Base-by-base conservation (phyloP, 2,888 invertebrate species). In the Epirrita christyi region DNA sequence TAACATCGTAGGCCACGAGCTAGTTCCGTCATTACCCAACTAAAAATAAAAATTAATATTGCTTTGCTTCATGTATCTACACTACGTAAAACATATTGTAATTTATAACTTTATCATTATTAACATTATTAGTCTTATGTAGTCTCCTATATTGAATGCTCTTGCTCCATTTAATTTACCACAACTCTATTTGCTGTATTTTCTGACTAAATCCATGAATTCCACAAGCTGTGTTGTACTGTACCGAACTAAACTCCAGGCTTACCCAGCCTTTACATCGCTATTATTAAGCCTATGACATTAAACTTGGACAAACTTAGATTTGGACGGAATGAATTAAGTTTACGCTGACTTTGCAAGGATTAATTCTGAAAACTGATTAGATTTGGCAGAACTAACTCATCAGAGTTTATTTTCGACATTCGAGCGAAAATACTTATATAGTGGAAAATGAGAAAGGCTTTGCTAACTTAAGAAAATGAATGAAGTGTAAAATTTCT, bases 241-340 rank as follows among this genome's bases (percentile, higher is more conserved):
- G 60, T 66, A 67, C 59, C 64, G 59, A 64, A 61, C 57, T 66
- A 61, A 53, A 68, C 60, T 64, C 59, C 41, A 65, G 59, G 63
- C 55, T 60, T 51, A 50, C 49, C 55, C 49, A 52, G 53, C 38
- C 44, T 57, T 58, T 47, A 64, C 59, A 58, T 41, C 45, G 53
- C 66, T 66, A 67, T 66, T 68, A 69, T 69, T 64, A 73, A 66
- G 62, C 68, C 61, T 60, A 64, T 63, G 63, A 59, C 63, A 67
- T 67, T 63, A 63, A 61, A 71, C 65, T 72, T 66, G 63, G 61
- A 58, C 68, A 64, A 68, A 69, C 55, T 62, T 58, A 65, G 64
- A 60, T 68, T 67, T 62, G 64, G 63, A 51, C 61, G 44, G 57
- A 63, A 60, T 64, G 60, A 64, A 66, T 65, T 59, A 61, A 64